Base-by-base conservation (phyloP, 2,888 invertebrate genomes). In the Lasioglossum marginatum region DNA sequence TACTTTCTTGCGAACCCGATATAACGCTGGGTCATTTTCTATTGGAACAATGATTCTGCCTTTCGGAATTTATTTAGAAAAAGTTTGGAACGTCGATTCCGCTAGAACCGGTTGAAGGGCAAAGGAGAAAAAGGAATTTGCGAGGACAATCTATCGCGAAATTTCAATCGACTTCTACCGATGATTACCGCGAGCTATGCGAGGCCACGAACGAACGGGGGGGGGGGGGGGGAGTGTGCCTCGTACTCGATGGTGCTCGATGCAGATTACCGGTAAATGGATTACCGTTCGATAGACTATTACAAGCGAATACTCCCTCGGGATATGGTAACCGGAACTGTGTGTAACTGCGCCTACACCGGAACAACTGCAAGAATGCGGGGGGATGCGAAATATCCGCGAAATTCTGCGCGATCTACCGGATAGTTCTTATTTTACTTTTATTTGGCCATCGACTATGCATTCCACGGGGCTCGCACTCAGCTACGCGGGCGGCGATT, bases 221-320 rank as follows among this genome's bases (percentile, higher is more conserved):
- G 10, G 0, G 37, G 14, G 37, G 6, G 12, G 68, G 12, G 37
- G 0, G 23, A 23, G 8, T 19, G 68, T 19, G 68, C 37, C 37
- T 23, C 34, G 68, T 68, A 68, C 40, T 60, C 73, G 40, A 23
- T 52, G 73, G n/a, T 70, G 72, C 76, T 81, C 82, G 84, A 89
- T 84, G 91, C 87, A 92, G 92, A 92, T 93, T 91, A 92, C 85
- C 86, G 77, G 79, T 89, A 92, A 92, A 91, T 89, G 89, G 90
- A 93, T 92, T 93, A 92, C 90, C 85, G 83, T 88, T 93, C 95
- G 90, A 90, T 89, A 89, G 90, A 90, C 91, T 92, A 92, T 91
- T 90, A 91, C 88, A 77, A 45, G 76, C 77, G 79, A 83, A 83
- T 82, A 87, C 77, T 91, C 91, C 85, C 92, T 75, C 57, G 87